Conservation (phyloP, 2,797 vertebrate genomes). For the Salmo trutta region DNA sequence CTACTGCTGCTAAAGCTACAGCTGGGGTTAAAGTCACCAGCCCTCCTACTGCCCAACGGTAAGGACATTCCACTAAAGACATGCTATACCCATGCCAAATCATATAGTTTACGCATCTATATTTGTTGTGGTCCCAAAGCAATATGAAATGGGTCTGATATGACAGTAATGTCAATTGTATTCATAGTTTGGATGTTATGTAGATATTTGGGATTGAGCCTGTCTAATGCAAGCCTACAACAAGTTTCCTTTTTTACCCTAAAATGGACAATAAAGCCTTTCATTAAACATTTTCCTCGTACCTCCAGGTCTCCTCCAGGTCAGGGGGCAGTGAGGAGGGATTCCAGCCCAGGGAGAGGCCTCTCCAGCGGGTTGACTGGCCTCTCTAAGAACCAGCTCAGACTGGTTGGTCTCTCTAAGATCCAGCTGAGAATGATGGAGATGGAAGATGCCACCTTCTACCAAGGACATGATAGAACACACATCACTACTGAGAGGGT, state of each 20-base stretch:
- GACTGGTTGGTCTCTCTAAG: constrained; percentile 42
- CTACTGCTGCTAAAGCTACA: neutral
- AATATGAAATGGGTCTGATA: neutral
- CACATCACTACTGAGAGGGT: constrained; percentile 85
- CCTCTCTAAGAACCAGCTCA: constrained; percentile 44
- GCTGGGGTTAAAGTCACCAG: neutral
- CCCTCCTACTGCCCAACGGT: too few relatives aligned
- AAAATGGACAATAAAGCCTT: neutral
- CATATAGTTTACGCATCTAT: neutral
- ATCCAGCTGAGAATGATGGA: constrained; percentile 76
- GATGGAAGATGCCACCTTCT: constrained; percentile 81
- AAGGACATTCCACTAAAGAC: too few relatives aligned
- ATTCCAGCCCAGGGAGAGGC: constrained; percentile 48
- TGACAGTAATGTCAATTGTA: neutral
- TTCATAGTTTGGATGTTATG: neutral
- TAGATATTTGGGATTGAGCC: neutral
- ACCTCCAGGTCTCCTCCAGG: constrained; percentile 43
- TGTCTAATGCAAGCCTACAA: neutral
- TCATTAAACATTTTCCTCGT: neutral
- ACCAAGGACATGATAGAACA: constrained; percentile 79
- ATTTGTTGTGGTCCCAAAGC: neutral
- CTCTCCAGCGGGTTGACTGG: constrained; percentile 20
- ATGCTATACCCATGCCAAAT: neutral
- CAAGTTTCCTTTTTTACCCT: neutral
- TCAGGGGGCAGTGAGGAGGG: constrained; percentile 63